Evolutionary conservation across 2,797 vertebrate genomes (phyloP).

Genomic region (Sebastolobus alascanus): DNA sequence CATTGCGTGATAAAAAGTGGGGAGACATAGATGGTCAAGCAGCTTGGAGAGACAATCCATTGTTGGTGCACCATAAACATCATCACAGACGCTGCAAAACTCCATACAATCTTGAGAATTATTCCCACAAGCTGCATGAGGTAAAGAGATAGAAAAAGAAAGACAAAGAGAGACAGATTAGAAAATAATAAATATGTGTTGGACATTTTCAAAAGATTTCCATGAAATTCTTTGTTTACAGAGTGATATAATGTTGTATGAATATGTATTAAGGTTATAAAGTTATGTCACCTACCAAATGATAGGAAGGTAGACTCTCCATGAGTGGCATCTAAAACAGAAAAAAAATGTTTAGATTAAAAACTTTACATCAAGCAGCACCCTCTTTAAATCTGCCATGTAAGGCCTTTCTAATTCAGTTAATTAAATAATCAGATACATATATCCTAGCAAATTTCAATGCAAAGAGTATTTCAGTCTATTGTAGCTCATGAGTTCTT

Average conservation of each 20-base stretch:
- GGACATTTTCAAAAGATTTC: background rate
- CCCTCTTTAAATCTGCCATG: slow-evolving; percentile 11
- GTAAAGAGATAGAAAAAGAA: background rate
- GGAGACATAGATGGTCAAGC: fast-evolving
- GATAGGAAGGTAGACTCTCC: background rate
- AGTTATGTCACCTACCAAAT: slow-evolving; percentile 60
- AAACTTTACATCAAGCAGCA: slow-evolving; percentile 12
- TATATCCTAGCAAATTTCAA: slow-evolving; percentile 13
- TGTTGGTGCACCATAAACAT: fast-evolving
- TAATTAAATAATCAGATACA: slow-evolving; percentile 4
- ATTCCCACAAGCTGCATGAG: slow-evolving; percentile 66
- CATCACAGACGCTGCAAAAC: fast-evolving
- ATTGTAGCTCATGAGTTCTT: slow-evolving; percentile 44
- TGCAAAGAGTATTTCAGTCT: slow-evolving; percentile 24
- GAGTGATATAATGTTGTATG: background rate
- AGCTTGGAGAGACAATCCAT: slow-evolving; percentile 54
- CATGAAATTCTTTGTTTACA: background rate
- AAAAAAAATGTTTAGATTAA: slow-evolving; percentile 33
- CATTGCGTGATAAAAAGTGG: slow-evolving; percentile 40
- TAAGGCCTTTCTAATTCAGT: background rate
- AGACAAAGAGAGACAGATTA: background rate
- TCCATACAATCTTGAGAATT: fast-evolving
- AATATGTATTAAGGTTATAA: background rate
- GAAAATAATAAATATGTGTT: background rate
- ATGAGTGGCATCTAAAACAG: slow-evolving; percentile 63